These are phyloP conservation scores for Chaitophorus viminalis DNA, from an alignment of 2,888 invertebrate species.

Conservation along the genomic window DNA sequence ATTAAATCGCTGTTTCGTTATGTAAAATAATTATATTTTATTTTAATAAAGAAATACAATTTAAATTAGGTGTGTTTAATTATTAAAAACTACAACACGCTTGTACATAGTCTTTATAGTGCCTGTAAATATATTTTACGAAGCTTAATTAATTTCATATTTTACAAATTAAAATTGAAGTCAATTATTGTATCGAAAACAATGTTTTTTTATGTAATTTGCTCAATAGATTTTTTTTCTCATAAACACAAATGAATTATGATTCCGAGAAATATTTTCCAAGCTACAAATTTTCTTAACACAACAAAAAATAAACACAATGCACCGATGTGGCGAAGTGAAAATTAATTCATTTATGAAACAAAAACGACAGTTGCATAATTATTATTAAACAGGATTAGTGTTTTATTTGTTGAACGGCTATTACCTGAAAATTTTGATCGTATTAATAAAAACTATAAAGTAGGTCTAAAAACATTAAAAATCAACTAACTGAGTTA, in stretches of 20 bases:
- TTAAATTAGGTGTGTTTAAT: not conserved
- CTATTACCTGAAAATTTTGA: not conserved
- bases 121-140: not conserved
- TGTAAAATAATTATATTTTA: conserved; percentile 16
- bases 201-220: not conserved
- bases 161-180: conserved; percentile 11
- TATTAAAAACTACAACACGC: not conserved
- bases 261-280: not conserved
- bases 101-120: not conserved
- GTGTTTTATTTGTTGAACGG: not conserved
- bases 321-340: not conserved
- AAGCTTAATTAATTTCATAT: conserved; percentile 13
- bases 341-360: not conserved
- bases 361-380: not conserved
- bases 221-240: not conserved
- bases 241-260: not conserved
- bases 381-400: not conserved
- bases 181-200: not conserved
- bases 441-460: no score
- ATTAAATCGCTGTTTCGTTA: not conserved
- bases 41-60: conserved; percentile 17
- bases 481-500: no score
- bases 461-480: no score
- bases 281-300: not conserved
- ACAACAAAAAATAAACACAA: not conserved